Evolutionary conservation across 2,113 vertebrate genomes (phyloP), one percentile per base, ranked within the genome.

Genomic region (Cyanoderma ruficeps): DNA sequence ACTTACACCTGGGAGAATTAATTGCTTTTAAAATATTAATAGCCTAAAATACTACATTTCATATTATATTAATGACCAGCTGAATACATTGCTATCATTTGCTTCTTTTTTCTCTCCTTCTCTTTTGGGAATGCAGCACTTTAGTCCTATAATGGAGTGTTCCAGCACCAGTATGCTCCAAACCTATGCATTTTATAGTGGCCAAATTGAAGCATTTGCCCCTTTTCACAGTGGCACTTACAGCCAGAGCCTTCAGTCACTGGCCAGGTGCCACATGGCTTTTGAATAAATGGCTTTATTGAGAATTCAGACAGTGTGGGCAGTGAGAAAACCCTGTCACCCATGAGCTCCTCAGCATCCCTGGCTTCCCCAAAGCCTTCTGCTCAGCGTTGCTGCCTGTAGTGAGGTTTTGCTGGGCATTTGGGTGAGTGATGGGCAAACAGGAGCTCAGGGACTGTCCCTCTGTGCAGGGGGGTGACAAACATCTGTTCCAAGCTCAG

Each of bases 401-500:
- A 20, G 16, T 39, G 72, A n/a, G 46, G 47, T 13, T 86, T 93
- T 81, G 37, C 25, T 86, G 63, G 46, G 42, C 9, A 8, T 74
- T 55, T 42, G 7, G 6, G 1, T 35, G n/a, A 61, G 23, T 21
- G 65, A 8, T 1, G 3, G 53, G 18, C 44, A 76, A 3, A 9
- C 52, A 68, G 44, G 53, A 49, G 30, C 50, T 92, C 18, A 4
- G 27, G 14, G 33, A 19, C 50, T 18, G 16, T 3, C 17, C 39
- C n/a, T 47, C 13, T 55, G 31, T 4, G 1, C 11, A n/a, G 22
- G 3, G 24, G 17, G 6, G 10, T 60, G 27, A 35, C 1, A 7
- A 55, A 37, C 18, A 13, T 18, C 39, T n/a, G 16, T 57, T 82
- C 52, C 44, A 42, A 53, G n/a, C 57, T 79, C 44, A 71, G 64